Evolutionary conservation across 2,797 vertebrate species (phyloP).

Genomic region (Mus caroli): DNA sequence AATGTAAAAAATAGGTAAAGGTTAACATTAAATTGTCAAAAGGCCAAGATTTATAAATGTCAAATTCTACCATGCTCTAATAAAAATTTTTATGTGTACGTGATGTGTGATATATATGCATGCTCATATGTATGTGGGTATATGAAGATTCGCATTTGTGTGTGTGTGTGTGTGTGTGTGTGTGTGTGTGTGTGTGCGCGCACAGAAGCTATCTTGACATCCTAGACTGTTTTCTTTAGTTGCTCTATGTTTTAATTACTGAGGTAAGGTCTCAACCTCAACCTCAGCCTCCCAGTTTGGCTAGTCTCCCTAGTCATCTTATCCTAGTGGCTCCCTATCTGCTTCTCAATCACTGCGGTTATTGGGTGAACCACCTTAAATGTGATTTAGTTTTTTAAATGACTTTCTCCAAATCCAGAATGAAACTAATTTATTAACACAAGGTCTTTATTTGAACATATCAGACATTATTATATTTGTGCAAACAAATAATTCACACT

Average conservation of each 20-base stretch:
- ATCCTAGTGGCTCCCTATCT: not conserved
- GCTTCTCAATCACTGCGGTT: not conserved
- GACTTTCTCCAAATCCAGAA: not conserved
- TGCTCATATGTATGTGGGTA: not conserved
- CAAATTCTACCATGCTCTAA: not conserved
- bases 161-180: too few relatives aligned
- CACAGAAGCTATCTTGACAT: not conserved
- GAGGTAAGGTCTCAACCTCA: not conserved
- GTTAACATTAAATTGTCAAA: not conserved
- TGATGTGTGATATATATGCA: not conserved
- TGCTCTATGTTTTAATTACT: not conserved
- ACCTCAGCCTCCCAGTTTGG: not conserved
- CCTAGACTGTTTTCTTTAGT: not conserved
- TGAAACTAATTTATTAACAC: not conserved
- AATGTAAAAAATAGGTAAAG: not conserved
- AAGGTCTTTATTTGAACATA: not conserved
- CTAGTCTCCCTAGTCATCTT: not conserved
- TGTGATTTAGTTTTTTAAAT: not conserved
- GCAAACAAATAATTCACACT: not conserved
- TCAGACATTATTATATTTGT: not conserved
- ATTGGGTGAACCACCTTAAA: not conserved
- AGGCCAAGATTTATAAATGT: constrained; percentile 4
- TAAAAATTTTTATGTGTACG: not conserved
- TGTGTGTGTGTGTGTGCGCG: too few relatives aligned
- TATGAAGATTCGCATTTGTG: not conserved